Evolutionary conservation across 2,888 invertebrate genomes (phyloP).

Genomic region (Patella pellucida): DNA sequence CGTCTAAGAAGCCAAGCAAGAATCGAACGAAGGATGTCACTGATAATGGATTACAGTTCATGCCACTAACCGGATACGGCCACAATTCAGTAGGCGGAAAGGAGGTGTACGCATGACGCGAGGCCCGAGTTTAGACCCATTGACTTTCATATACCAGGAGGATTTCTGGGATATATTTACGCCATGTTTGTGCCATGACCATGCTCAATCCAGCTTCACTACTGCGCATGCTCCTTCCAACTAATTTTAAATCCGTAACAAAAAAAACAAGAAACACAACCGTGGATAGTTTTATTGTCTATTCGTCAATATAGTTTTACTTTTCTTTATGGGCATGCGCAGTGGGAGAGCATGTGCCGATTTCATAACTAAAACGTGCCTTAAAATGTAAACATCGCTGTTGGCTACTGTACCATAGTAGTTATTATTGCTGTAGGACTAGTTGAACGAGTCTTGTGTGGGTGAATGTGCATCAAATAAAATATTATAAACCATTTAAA

Average conservation of each 20-base stretch:
- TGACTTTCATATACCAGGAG: not conserved
- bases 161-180: not conserved
- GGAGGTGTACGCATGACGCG: slow-evolving; percentile 55
- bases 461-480: too few relatives aligned
- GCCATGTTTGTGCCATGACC: slow-evolving; percentile 10
- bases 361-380: not conserved
- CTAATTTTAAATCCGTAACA: not conserved
- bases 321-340: not conserved
- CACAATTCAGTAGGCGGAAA: slow-evolving; percentile 44
- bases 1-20: slow-evolving; percentile 81
- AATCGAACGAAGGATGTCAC: slow-evolving; percentile 53
- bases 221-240: slow-evolving; percentile 10
- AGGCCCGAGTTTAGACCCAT: slow-evolving; percentile 8
- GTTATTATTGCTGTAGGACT: not conserved
- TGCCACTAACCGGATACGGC: slow-evolving; percentile 57
- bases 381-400: not conserved
- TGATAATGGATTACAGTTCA: slow-evolving; percentile 62
- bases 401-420: not conserved
- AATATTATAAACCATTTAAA: too few relatives aligned
- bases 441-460: not conserved
- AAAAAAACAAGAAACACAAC: not conserved
- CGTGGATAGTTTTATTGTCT: not conserved
- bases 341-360: not conserved
- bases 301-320: too few relatives aligned
- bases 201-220: not conserved